Evolutionary conservation across 2,797 vertebrate genomes (phyloP), one percentile per base, ranked within the genome.

Genomic region (Clarias laeviceps): DNA sequence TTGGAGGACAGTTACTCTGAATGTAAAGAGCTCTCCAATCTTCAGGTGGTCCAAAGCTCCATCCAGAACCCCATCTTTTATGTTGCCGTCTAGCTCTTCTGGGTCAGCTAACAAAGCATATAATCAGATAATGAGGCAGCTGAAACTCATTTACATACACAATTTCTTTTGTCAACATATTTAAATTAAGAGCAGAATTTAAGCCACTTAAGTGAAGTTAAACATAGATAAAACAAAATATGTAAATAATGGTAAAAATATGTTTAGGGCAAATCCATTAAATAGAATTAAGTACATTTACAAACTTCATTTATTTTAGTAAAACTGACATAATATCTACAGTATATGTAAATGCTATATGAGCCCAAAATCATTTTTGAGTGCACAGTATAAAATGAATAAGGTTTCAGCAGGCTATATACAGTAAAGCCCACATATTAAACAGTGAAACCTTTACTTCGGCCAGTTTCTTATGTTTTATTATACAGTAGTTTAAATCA

Each of bases 1-100:
- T 89, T 99, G 98, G 80, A 99, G 94, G 85, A 99, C 97, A 0
- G 98, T 99, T 90, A 99, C 98, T 0, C 97, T 96, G 94, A 99
- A 99, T 54, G 98, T 99, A 87, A 99, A 99, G 83, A 97, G 93
- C 59, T 95, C 96, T 65, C 97, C 97, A 34, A 99, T 94, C 89
- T 91, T 95, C 85, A 99, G 94, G 89, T 98, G 97, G 87, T 98
- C 97, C 90, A 96, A 91, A 61, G 92, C 84, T 0, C 92, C 66
- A 5, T 98, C 97, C 34, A 94, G 90, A 0, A 93, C 90, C 11
- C 95, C 95, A 0, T 98, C 97, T 0, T 99, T 99, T 82, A 95
- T 93, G 0, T 96, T 96, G 83, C 91, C 95, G 82, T 98, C 97
- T 40, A 93, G 87, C 76, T 97, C 96, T 12, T 97, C 97, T 22